Evolutionary conservation across 1,140 invertebrate species (phyloP).

Genomic region (Dendroctonus valens): DNA sequence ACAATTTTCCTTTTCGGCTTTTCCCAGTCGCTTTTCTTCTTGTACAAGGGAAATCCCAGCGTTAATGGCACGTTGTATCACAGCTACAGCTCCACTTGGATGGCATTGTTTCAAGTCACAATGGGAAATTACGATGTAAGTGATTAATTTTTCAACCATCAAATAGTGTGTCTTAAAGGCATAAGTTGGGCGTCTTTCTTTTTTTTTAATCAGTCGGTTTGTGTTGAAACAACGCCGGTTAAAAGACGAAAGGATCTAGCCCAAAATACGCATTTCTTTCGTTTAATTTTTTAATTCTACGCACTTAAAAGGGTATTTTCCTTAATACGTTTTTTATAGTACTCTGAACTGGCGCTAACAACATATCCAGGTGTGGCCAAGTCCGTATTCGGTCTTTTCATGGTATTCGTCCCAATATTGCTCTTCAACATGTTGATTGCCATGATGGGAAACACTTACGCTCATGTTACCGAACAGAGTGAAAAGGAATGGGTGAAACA

Average conservation of each 20-base stretch:
- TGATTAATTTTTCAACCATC: conserved; percentile 25
- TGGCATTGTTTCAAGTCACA: conserved; percentile 97
- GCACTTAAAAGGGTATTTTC: too few relatives aligned
- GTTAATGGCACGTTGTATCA: conserved; percentile 76
- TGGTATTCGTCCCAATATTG: conserved; percentile 95
- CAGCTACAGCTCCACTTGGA: conserved; percentile 90
- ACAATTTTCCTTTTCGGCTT: conserved; percentile 91
- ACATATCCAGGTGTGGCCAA: conserved; percentile 90
- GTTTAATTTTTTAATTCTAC: too few relatives aligned
- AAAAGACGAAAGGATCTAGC: too few relatives aligned
- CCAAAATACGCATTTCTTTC: too few relatives aligned
- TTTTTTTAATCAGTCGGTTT: too few relatives aligned
- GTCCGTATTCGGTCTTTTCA: conserved; percentile 93
- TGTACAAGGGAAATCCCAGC: conserved; percentile 89
- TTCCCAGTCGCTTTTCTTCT: conserved; percentile 94
- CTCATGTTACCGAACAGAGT: conserved; percentile 95
- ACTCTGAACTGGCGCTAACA: conserved; percentile 83
- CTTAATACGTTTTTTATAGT: conserved; percentile 62
- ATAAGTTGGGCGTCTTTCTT: too few relatives aligned
- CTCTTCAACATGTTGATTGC: conserved; percentile 98
- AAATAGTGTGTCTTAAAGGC: too few relatives aligned
- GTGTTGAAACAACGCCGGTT: too few relatives aligned
- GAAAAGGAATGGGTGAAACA: conserved; percentile 99
- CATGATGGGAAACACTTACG: conserved; percentile 99
- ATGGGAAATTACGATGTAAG: conserved; percentile 96